phyloP scores from a whole-genome alignment of 2,888 invertebrate genomes.

The Frankliniella intonsa region DNA sequence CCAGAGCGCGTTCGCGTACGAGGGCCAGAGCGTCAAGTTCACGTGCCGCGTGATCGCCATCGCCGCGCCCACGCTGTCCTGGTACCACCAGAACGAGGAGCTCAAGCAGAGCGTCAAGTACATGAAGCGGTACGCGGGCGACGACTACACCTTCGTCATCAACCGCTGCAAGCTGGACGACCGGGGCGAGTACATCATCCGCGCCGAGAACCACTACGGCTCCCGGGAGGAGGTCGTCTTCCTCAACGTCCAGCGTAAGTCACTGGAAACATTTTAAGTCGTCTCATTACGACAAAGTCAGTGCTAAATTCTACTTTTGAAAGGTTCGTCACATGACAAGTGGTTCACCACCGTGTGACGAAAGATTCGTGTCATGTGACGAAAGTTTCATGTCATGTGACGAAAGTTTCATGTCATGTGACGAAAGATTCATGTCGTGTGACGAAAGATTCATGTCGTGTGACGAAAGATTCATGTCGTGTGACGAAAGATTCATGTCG shows the following conservation, averaged over 20 bases:
- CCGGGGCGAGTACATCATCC: slow-evolving; percentile 94
- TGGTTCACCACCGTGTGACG: too few species aligned
- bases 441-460: too few species aligned
- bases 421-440: too few species aligned
- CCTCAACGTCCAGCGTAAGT: slow-evolving; percentile 90
- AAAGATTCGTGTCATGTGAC: too few species aligned
- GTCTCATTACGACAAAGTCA: too few species aligned
- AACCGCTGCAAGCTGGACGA: slow-evolving; percentile 93
- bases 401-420: too few species aligned
- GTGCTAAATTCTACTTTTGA: too few species aligned
- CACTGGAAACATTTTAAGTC: too few species aligned
- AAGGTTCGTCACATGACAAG: too few species aligned
- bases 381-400: too few species aligned
- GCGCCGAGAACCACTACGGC: slow-evolving; percentile 95
- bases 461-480: too few species aligned
- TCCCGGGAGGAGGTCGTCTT: slow-evolving; percentile 94
- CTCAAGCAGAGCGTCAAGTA: slow-evolving; percentile 95
- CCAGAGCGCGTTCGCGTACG: slow-evolving; percentile 90
- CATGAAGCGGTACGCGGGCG: slow-evolving; percentile 95
- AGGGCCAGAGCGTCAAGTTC: slow-evolving; percentile 96
- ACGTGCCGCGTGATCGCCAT: slow-evolving; percentile 94
- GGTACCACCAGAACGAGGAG: slow-evolving; percentile 91
- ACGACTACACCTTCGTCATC: slow-evolving; percentile 96
- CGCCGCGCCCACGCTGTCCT: slow-evolving; percentile 90
- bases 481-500: too few species aligned